Evolutionary conservation across 35 echinoderm and acorn worm genomes (phyloP).

Genomic region (Heliocidaris tuberculata): DNA sequence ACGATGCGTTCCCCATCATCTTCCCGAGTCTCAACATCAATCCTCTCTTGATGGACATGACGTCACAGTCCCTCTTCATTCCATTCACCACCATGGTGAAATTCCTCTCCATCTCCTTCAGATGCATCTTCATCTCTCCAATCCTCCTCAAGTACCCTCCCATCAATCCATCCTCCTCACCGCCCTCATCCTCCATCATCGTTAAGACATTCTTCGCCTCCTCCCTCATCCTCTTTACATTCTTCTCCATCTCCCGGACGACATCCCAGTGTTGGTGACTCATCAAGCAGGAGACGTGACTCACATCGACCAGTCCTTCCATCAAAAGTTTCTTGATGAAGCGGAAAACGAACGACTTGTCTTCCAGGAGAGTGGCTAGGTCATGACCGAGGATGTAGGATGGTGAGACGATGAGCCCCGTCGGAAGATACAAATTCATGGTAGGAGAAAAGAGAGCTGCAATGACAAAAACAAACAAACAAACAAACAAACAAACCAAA

Average conservation of each 20-base stretch:
- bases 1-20: constrained; percentile 11
- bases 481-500: background rate
- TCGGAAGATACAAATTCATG: background rate
- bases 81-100: background rate
- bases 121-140: background rate
- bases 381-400: constrained; percentile 9
- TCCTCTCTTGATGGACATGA: background rate
- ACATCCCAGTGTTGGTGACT: background rate
- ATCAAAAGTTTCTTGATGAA: background rate
- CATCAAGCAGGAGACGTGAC: background rate
- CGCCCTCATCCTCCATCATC: background rate
- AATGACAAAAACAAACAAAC: background rate
- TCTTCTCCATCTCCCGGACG: background rate
- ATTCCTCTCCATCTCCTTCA: background rate
- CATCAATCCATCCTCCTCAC: background rate
- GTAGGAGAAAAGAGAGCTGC: background rate
- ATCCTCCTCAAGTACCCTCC: background rate
- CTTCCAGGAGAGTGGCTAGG: background rate
- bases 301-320: background rate
- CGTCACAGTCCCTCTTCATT: background rate
- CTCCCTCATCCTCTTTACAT: background rate
- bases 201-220: background rate
- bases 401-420: background rate
- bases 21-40: background rate
- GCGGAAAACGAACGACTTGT: background rate